phyloP scores from a whole-genome alignment of 64 coral and sea anemone species.

The Dendrophyllia cribrosa region DNA sequence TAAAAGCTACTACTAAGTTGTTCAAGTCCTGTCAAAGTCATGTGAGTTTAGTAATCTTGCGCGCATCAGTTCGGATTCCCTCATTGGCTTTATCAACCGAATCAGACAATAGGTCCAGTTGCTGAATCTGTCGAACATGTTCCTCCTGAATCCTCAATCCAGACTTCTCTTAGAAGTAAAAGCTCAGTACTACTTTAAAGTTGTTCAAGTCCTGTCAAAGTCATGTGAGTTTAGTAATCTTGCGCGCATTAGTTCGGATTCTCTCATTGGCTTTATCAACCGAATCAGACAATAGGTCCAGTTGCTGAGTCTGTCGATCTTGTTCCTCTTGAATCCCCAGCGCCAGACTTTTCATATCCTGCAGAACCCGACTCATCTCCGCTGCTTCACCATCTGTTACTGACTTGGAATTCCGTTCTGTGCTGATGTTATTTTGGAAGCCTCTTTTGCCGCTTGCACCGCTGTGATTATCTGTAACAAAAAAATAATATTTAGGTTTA shows the following conservation, averaged over 20 bases:
- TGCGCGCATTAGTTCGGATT: conserved; percentile 37
- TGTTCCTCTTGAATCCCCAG: conserved; percentile 83
- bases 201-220: too few relatives aligned
- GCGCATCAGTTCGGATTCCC: too few relatives aligned
- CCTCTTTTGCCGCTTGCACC: not conserved
- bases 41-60: conserved; percentile 64
- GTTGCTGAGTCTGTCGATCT: conserved; percentile 58
- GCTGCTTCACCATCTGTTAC: conserved; percentile 82
- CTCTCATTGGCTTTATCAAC: too few relatives aligned
- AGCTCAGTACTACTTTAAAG: too few relatives aligned
- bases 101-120: too few relatives aligned
- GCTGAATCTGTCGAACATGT: too few relatives aligned
- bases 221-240: conserved; percentile 66
- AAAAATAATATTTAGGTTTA: not conserved
- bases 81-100: too few relatives aligned
- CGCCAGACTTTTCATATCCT: conserved; percentile 83
- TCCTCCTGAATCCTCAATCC: not conserved
- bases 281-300: too few relatives aligned
- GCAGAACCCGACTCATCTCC: conserved; percentile 75
- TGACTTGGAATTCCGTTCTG: not conserved
- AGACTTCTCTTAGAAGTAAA: conserved; percentile 11
- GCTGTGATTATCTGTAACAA: not conserved
- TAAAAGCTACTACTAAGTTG: not conserved
- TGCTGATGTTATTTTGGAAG: not conserved
- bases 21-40: not conserved